Evolutionary conservation across 2,888 invertebrate species (phyloP).

Genomic region (Cosmorhoe ocellata): DNA sequence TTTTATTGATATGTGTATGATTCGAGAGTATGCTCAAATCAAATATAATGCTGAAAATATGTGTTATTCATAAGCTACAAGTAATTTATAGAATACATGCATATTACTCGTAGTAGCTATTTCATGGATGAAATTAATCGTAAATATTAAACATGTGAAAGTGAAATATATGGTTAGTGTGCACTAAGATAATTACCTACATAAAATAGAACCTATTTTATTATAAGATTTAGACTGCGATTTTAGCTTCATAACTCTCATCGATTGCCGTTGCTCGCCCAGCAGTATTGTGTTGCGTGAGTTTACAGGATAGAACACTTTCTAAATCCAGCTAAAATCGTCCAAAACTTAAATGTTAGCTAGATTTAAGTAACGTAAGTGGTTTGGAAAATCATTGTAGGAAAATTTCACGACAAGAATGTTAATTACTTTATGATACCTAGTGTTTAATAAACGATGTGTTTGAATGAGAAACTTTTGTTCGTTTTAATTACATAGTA

Average conservation of each 20-base stretch:
- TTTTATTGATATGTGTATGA: constrained; percentile 42
- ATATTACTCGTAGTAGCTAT: constrained; percentile 41
- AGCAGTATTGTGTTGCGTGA: neutral
- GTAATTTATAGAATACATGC: constrained; percentile 43
- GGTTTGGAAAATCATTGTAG: constrained; percentile 76
- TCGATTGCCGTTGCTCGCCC: constrained; percentile 24
- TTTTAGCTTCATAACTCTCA: constrained; percentile 56
- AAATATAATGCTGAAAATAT: constrained; percentile 35
- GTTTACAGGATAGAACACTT: constrained; percentile 6
- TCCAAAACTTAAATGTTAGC: constrained; percentile 67
- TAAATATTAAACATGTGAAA: constrained; percentile 80
- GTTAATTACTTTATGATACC: constrained; percentile 65
- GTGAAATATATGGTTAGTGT: constrained; percentile 76
- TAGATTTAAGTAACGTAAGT: constrained; percentile 70
- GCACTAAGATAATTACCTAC: constrained; percentile 60
- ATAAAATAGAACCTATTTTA: constrained; percentile 45
- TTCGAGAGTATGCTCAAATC: constrained; percentile 63
- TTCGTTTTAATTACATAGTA: constrained; percentile 33
- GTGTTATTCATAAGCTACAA: constrained; percentile 44
- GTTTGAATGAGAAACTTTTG: constrained; percentile 63
- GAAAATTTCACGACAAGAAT: constrained; percentile 62
- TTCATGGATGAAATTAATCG: constrained; percentile 76
- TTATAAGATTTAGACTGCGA: constrained; percentile 50
- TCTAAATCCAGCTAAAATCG: constrained; percentile 53
- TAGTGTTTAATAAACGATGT: constrained; percentile 72